Percentiles rank a stretch among this genome's conserved stretches.
Evolutionary conservation across 2,797 vertebrate species (phyloP).

Genomic region (Syncerus caffer): DNA sequence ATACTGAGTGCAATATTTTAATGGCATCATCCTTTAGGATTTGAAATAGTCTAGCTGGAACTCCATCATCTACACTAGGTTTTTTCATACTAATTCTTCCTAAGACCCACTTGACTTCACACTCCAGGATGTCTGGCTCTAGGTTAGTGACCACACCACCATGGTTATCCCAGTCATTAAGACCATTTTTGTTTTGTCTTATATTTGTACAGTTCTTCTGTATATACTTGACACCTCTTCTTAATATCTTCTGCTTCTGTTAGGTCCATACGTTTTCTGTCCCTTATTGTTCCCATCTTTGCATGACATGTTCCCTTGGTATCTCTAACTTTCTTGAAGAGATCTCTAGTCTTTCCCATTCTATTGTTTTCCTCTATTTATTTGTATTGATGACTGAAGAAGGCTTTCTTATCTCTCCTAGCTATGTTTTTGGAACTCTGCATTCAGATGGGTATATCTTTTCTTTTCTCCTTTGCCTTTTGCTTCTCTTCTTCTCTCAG

Average conservation of each 20-base stretch:
- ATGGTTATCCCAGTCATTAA: background rate
- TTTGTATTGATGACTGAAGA: background rate
- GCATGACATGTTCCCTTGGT: background rate
- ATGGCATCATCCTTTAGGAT: background rate
- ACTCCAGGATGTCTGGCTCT: background rate
- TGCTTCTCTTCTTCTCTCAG: background rate
- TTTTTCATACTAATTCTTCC: background rate
- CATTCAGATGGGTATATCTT: background rate
- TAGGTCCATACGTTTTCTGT: background rate
- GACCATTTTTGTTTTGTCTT: background rate
- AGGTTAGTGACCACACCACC: background rate
- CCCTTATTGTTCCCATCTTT: background rate
- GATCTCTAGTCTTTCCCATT: background rate
- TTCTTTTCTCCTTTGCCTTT: background rate
- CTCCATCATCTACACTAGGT: background rate
- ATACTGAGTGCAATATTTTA: background rate
- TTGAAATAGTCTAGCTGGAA: background rate
- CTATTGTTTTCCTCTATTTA: background rate
- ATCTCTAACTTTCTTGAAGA: background rate
- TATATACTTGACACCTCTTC: background rate
- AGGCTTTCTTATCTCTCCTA: background rate
- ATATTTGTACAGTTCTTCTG: background rate
- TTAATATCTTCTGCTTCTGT: background rate
- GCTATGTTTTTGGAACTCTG: background rate
- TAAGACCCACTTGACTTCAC: background rate